Evolutionary conservation across 2,797 vertebrate genomes (phyloP).

Genomic region (Catharus ustulatus): DNA sequence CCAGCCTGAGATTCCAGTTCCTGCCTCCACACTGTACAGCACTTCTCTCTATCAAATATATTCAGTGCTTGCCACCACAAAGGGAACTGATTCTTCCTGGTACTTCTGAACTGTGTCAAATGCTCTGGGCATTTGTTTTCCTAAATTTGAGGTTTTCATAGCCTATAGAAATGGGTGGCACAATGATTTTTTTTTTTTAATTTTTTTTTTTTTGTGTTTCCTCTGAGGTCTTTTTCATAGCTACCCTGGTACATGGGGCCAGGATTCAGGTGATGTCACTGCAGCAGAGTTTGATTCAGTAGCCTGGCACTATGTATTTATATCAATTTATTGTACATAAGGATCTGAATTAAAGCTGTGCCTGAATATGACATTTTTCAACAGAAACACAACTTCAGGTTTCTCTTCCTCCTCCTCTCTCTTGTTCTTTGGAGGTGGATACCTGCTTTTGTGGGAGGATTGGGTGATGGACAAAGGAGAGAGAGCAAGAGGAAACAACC

Average conservation of each 20-base stretch:
- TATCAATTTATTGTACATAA: neutral
- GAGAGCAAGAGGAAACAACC: neutral
- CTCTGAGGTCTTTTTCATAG: neutral
- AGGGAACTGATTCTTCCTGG: neutral
- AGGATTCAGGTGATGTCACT: neutral
- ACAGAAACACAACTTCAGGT: neutral
- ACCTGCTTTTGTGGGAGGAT: neutral
- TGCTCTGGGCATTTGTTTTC: neutral
- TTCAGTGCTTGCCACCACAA: neutral
- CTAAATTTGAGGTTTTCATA: neutral
- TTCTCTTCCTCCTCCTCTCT: neutral
- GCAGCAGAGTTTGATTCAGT: neutral
- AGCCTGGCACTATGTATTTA: neutral
- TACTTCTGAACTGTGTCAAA: conserved; percentile 8
- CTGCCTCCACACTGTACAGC: neutral
- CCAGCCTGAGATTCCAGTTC: neutral
- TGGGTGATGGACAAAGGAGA: neutral
- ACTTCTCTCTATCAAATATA: neutral
- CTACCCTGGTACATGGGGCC: neutral
- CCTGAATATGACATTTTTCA: accelerated
- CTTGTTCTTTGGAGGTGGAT: neutral
- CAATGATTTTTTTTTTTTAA: neutral
- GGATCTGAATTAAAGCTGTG: neutral
- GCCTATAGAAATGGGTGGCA: neutral
- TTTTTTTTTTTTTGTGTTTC: neutral